These are phyloP conservation scores for Corticium candelabrum DNA, from an alignment of 37 sponge, comb jelly and placozoan species.

Conservation along the genomic window DNA sequence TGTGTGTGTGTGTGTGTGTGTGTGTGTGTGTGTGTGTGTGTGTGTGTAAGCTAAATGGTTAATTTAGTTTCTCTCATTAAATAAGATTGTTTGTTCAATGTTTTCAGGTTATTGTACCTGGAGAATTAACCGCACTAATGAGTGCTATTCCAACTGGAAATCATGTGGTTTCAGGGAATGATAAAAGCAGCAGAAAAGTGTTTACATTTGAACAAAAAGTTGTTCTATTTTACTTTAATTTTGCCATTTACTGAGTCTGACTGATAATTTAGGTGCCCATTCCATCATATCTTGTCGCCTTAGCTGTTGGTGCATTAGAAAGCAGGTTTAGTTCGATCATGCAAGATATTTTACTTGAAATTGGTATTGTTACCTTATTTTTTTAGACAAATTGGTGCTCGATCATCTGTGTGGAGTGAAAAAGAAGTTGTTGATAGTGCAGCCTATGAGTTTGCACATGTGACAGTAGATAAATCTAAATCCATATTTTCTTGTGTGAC, in stretches of 20 bases:
- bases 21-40: too few relatives aligned
- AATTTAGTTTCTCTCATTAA: too few relatives aligned
- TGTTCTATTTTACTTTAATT: background rate
- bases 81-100: too few relatives aligned
- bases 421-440: constrained; percentile 58
- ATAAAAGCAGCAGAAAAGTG: too few relatives aligned
- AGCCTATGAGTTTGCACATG: constrained; percentile 73
- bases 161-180: too few relatives aligned
- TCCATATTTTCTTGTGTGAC: background rate
- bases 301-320: constrained; percentile 74
- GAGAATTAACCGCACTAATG: constrained; percentile 68
- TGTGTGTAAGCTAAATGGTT: too few relatives aligned
- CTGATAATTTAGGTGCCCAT: constrained; percentile 56
- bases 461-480: constrained; percentile 7
- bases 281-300: constrained; percentile 79
- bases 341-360: too few relatives aligned
- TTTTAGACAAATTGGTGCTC: constrained; percentile 49
- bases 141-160: constrained; percentile 41
- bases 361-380: too few relatives aligned
- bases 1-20: too few relatives aligned
- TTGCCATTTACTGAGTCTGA: background rate
- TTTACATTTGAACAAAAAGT: constrained; percentile 42
- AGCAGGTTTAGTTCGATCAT: constrained; percentile 52
- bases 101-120: constrained; percentile 55
- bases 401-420: constrained; percentile 79